Evolutionary conservation across 2,888 invertebrate genomes (phyloP), one percentile per base, ranked within the genome.

Genomic region (Hypselothyrea guttata): DNA sequence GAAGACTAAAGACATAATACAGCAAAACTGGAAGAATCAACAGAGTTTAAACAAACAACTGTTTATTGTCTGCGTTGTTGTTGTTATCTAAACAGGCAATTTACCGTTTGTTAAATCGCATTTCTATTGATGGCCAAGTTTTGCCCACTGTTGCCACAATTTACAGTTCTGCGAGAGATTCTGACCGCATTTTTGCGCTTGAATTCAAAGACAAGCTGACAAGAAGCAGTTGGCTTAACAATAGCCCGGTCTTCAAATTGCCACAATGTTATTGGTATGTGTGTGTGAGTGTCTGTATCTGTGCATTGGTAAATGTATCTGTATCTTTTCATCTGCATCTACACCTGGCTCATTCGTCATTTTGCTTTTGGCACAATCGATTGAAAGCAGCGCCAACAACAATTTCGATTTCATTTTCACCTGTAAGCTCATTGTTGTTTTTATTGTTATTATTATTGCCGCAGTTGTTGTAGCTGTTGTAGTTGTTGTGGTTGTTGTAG

Each of bases 181-280:
- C 75, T 84, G 85, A 84, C 85, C 79, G 85, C 85, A 84, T 85
- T 79, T 83, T 58, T 84, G 63, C 69, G 76, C 62, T 65, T 62
- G 60, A 75, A 68, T 82, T 61, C 45, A 58, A 59, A 40, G 44
- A 38, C 22, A 61, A 5, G 40, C 28, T n/a, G 45, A 30, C 31
- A 53, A 28, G n/a, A n/a, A n/a, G n/a, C 44, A 52, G n/a, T 31
- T 33, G 15, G 22, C 51, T 34, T 27, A 54, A 18, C 44, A 47
- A 33, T 7, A 57, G 49, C 37, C 34, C 28, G 16, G 33, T 33
- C 37, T n/a, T n/a, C 38, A 64, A 63, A n/a, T n/a, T n/a, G n/a
- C n/a, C n/a, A n/a, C n/a, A n/a, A n/a, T n/a, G n/a, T n/a, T n/a
- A n/a, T n/a, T n/a, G n/a, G n/a, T n/a, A n/a, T 5, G 22, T 22